A percentile compares a stretch with the other conserved stretches of the same genome.
Conservation (phyloP, 2,888 invertebrate species). For the Drosophila fungiperda region DNA sequence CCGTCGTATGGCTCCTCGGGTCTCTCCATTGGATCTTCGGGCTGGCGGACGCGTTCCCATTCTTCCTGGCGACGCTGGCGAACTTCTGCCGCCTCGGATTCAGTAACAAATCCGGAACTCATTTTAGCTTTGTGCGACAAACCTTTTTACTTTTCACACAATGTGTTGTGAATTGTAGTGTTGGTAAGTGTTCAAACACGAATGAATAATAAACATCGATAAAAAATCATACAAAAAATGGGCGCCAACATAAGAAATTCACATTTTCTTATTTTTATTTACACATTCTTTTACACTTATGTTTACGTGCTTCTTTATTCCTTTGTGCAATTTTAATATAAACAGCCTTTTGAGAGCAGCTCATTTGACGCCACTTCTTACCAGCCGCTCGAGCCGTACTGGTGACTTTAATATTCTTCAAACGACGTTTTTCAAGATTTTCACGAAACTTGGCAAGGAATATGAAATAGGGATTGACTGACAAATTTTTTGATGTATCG, state of each 20-base stretch:
- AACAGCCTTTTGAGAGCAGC: conserved; percentile 32
- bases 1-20: conserved; percentile 94
- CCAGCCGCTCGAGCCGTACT: conserved; percentile 33
- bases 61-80: conserved; percentile 94
- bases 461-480: conserved; percentile 45
- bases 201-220: conserved; percentile 23
- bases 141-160: conserved; percentile 18
- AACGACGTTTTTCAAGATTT: conserved; percentile 30
- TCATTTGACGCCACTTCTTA: conserved; percentile 54
- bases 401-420: conserved; percentile 36
- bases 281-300: not conserved
- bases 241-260: conserved; percentile 1
- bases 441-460: conserved; percentile 52
- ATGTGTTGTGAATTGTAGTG: conserved; percentile 51
- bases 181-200: conserved; percentile 7
- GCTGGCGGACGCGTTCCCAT: conserved; percentile 97
- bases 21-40: conserved; percentile 95
- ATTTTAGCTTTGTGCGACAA: conserved; percentile 84
- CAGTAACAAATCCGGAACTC: conserved; percentile 97
- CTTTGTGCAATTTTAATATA: conserved; percentile 29
- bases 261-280: not conserved
- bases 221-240: not conserved
- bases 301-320: conserved; percentile 16
- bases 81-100: conserved; percentile 93
- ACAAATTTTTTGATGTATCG: not conserved